A percentile compares a stretch with the other conserved stretches of the same genome.
Evolutionary conservation across 2,888 invertebrate genomes (phyloP).

Genomic region (Pegoplata infirma): DNA sequence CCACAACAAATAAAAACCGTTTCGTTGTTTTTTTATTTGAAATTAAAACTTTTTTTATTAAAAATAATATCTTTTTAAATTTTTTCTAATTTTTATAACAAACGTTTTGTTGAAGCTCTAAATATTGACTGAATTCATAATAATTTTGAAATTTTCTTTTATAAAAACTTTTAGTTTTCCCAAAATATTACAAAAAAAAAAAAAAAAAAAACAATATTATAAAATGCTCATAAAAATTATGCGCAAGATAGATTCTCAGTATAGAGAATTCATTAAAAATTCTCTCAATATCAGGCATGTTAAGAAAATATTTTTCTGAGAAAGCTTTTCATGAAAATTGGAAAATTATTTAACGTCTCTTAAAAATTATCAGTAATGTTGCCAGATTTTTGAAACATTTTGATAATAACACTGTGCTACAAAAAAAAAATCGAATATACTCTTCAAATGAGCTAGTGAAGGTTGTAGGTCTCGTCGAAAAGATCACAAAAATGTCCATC

Average conservation of each 20-base stretch:
- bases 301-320: neutral
- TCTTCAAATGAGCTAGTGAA: too few relatives aligned
- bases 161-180: conserved; percentile 48
- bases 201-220: conserved; percentile 11
- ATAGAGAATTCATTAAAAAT: neutral
- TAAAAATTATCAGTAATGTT: neutral
- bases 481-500: too few relatives aligned
- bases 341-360: neutral
- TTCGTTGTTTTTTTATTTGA: neutral
- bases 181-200: too few relatives aligned
- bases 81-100: conserved; percentile 23
- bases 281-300: neutral
- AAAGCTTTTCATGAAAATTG: neutral
- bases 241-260: neutral
- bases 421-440: too few relatives aligned
- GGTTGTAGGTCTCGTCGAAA: too few relatives aligned
- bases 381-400: too few relatives aligned
- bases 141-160: conserved; percentile 58
- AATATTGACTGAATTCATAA: conserved; percentile 61
- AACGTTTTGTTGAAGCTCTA: conserved; percentile 57
- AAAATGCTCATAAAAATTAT: conserved; percentile 20
- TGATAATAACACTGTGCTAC: too few relatives aligned
- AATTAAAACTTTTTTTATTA: conserved; percentile 3
- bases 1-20: conserved; percentile 56
- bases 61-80: conserved; percentile 21